phyloP scores from a whole-genome alignment of 2,797 vertebrate genomes.

The Pteronotus mesoamericanus region DNA sequence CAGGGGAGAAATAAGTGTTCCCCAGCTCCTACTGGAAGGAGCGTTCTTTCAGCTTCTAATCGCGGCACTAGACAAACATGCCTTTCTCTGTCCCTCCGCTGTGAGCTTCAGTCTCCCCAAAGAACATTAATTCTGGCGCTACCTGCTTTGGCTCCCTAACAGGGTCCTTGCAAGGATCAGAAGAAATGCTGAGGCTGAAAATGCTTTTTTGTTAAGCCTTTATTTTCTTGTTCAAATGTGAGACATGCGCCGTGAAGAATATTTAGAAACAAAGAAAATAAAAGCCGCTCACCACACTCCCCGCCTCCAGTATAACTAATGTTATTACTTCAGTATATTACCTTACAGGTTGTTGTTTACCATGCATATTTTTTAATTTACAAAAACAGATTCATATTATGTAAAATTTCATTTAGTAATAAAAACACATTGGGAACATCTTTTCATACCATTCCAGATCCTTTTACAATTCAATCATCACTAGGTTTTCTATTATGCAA shows the following conservation, averaged over 20 bases:
- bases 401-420: background rate
- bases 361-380: background rate
- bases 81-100: background rate
- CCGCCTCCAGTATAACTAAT: rapidly evolving
- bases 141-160: rapidly evolving
- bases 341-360: too few relatives aligned
- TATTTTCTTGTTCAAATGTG: background rate
- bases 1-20: background rate
- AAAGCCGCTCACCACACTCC: background rate
- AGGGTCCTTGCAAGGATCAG: background rate
- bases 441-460: background rate
- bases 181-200: background rate
- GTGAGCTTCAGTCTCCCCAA: background rate
- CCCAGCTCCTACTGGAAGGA: rapidly evolving
- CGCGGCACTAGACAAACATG: background rate
- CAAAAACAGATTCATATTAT: background rate
- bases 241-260: background rate
- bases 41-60: background rate
- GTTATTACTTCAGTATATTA: background rate
- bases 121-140: background rate
- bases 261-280: background rate
- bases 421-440: background rate
- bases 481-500: background rate
- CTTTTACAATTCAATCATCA: background rate
- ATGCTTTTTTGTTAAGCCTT: background rate